Evolutionary conservation across 1,140 invertebrate species (phyloP).

Genomic region (Ceratina calcarata): DNA sequence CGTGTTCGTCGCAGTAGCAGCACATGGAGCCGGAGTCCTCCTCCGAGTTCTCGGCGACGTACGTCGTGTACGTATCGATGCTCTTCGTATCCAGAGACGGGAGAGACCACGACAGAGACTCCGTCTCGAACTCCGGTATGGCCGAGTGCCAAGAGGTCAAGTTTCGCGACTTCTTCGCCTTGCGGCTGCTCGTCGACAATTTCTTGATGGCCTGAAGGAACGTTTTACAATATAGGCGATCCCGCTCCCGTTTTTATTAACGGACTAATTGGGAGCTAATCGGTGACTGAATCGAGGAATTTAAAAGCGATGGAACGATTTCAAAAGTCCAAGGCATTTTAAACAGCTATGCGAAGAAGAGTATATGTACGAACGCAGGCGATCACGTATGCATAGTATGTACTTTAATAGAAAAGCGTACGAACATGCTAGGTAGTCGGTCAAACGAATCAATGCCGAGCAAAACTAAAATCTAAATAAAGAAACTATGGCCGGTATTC

Average conservation of each 20-base stretch:
- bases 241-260: neutral
- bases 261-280: neutral
- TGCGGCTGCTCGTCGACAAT: constrained; percentile 64
- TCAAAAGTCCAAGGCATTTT: neutral
- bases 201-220: constrained; percentile 72
- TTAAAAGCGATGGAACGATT: no score
- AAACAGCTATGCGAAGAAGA: neutral
- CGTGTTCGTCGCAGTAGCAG: constrained; percentile 74
- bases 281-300: neutral
- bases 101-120: constrained; percentile 73
- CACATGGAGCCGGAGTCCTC: constrained; percentile 69
- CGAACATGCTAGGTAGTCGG: neutral
- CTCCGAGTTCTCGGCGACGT: constrained; percentile 68
- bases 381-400: neutral
- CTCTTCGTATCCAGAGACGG: constrained; percentile 74
- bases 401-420: neutral
- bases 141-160: constrained; percentile 59
- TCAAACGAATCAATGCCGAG: constrained; percentile 31
- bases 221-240: neutral
- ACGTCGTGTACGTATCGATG: constrained; percentile 76
- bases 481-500: no score
- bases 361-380: no score
- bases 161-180: constrained; percentile 62
- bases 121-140: constrained; percentile 67
- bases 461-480: constrained; percentile 21